Conservation (phyloP, 2,113 vertebrate genomes). For the Nicator chloris region DNA sequence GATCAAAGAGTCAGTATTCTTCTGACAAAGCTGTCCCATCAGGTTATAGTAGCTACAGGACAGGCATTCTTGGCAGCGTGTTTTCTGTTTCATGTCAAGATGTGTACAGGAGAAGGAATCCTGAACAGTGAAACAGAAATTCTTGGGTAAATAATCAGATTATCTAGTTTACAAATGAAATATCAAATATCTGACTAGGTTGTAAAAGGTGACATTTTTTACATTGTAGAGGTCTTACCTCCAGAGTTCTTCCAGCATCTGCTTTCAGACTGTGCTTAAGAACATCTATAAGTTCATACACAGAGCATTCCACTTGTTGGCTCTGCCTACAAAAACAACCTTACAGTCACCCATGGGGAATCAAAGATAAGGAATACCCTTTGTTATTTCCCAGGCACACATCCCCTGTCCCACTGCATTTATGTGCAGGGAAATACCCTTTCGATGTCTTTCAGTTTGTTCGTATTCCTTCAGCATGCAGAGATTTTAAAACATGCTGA, state of each 20-base stretch:
- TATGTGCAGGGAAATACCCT: background rate
- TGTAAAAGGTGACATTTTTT: background rate
- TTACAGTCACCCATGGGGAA: background rate
- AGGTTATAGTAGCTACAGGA: conserved; percentile 78
- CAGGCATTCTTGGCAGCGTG: conserved; percentile 80
- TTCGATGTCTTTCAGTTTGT: background rate
- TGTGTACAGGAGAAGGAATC: conserved; percentile 73
- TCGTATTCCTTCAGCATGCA: background rate
- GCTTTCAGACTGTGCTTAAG: conserved; percentile 74
- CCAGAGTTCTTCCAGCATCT: conserved; percentile 40
- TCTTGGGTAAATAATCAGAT: background rate
- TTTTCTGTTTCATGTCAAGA: conserved; percentile 74
- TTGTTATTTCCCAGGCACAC: background rate
- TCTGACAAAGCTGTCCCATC: conserved; percentile 79
- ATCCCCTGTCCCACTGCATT: background rate
- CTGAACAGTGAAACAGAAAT: conserved; percentile 48
- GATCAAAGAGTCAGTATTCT: conserved; percentile 80
- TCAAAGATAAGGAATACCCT: background rate
- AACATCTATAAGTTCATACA: conserved; percentile 72
- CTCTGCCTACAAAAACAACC: conserved; percentile 74
- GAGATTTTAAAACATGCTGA: background rate
- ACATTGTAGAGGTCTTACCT: conserved; percentile 56
- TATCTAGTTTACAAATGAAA: background rate
- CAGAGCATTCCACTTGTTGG: conserved; percentile 75
- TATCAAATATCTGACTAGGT: background rate